phyloP scores from a whole-genome alignment of 2,113 vertebrate genomes.

The Microcebus murinus region DNA sequence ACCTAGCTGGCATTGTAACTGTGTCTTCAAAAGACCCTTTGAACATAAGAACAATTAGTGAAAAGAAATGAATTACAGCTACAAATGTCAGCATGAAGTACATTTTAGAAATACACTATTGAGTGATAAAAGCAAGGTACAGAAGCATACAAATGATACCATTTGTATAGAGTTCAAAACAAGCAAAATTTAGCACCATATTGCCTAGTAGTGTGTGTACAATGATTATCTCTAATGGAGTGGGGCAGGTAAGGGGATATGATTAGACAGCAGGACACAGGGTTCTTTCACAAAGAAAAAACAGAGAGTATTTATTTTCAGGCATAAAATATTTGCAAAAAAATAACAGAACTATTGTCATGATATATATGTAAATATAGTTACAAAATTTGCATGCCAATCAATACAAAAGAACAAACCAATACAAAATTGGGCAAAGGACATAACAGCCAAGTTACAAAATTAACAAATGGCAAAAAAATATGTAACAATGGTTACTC shows the following conservation, averaged over 20 bases:
- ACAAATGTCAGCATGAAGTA: background rate
- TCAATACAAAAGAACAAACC: background rate
- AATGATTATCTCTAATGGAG: background rate
- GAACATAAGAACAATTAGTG: background rate
- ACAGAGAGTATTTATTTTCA: background rate
- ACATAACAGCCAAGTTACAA: background rate
- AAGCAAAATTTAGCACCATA: background rate
- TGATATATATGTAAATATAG: background rate
- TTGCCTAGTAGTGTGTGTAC: background rate
- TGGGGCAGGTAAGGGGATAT: background rate
- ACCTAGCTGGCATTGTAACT: too few species aligned
- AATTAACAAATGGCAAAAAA: background rate
- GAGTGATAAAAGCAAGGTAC: background rate
- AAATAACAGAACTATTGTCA: background rate
- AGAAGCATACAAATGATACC: background rate
- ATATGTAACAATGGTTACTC: background rate
- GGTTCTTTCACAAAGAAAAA: background rate
- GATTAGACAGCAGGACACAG: background rate
- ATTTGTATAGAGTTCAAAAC: background rate
- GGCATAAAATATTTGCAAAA: background rate
- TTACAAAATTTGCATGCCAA: background rate
- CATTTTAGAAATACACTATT: background rate
- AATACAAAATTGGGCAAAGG: background rate
- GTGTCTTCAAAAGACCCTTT: background rate
- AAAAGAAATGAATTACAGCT: background rate